Evolutionary conservation across 2,113 vertebrate genomes (phyloP), one percentile per base, ranked within the genome.

Genomic region (Lampris incognitus): DNA sequence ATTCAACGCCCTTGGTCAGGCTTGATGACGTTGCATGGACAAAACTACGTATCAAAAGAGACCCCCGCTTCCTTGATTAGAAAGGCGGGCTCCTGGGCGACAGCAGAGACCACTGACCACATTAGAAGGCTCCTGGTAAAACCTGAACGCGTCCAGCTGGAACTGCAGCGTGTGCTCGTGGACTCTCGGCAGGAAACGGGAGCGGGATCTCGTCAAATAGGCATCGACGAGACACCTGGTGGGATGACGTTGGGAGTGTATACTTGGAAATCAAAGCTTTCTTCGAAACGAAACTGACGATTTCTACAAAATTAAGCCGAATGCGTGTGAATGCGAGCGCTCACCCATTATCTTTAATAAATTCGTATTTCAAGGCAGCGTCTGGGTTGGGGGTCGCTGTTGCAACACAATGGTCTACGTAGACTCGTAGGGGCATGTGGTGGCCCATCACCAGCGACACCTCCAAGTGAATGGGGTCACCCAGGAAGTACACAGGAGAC

Each of bases 141-240:
- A 93, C 62, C 51, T 82, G 73, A 94, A 94, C 6, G 93, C 93
- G 2, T 93, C 90, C 0, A 93, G 38, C 48, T 82, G 75, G 38
- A 94, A 87, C 49, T 83, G 76, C 66, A 93, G 79, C 46, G 66
- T 84, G 44, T 90, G 55, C 40, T 89, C 82, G 40, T 84, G 64
- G 1, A 42, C 36, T 74, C 93, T 83, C 13, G 79, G 84, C 4
- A 93, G 52, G 74, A 90, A 94, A 13, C 0, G 63, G 0, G 91
- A 90, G 36, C 38, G 84, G 10, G 92, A 93, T 68, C 90, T 89
- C 0, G 85, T 92, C 55, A 85, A 52, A 71, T 74, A 81, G 42
- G 90, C 81, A 24, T 93, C 93, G 42, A 42, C n/a, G 10, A 93
- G 85, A 84, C 93, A 94, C 52, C 92, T 94, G 72, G 52, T 56